These are phyloP conservation scores for Chloroceryle aenea DNA, from an alignment of 2,113 vertebrate species.

Conservation along the genomic window DNA sequence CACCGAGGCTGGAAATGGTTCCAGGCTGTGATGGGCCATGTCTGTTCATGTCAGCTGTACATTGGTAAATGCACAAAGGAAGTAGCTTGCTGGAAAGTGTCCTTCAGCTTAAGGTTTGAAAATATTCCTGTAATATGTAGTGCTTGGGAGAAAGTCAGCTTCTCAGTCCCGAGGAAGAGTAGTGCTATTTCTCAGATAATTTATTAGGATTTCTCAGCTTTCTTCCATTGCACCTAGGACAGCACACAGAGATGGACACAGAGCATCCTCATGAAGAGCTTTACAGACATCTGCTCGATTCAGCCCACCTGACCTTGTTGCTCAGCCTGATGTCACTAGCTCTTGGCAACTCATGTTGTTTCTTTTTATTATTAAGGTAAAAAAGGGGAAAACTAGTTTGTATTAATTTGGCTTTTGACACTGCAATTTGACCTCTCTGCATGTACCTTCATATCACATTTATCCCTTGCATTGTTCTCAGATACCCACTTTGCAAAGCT, in stretches of 20 bases:
- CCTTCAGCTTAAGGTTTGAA: not conserved
- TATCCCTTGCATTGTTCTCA: not conserved
- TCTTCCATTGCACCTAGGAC: not conserved
- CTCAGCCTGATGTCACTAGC: not conserved
- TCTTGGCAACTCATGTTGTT: not conserved
- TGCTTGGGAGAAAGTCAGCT: not conserved
- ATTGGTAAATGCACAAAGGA: constrained; percentile 3
- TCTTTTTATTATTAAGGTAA: not conserved
- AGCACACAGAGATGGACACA: not conserved
- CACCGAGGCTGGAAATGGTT: not conserved
- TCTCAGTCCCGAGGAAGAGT: not conserved
- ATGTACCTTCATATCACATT: not conserved
- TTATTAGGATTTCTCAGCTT: not conserved
- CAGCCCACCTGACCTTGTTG: not conserved
- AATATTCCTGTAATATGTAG: not conserved
- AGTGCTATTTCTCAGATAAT: not conserved
- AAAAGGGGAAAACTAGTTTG: not conserved
- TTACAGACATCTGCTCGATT: not conserved
- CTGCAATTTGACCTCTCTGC: not conserved
- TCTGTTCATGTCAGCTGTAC: constrained; percentile 24
- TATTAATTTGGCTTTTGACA: not conserved
- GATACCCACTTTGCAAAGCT: not conserved
- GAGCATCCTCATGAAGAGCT: not conserved
- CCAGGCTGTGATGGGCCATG: constrained; percentile 3
- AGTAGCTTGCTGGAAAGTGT: not conserved